Evolutionary conservation across 2,888 invertebrate genomes (phyloP).

Genomic region (Ormyrus pomaceus): DNA sequence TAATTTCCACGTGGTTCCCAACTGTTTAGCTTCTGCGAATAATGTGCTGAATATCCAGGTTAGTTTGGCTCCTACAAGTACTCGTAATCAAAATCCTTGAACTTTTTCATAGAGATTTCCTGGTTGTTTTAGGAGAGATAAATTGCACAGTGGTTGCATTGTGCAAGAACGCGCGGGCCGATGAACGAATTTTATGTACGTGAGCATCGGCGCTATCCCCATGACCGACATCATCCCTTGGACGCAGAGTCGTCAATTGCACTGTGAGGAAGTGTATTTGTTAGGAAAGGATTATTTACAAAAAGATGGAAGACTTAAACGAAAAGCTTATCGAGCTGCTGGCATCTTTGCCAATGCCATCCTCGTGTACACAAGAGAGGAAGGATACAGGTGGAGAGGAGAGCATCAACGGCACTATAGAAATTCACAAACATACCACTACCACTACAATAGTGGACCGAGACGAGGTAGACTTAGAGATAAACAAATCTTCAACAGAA

Average conservation of each 20-base stretch:
- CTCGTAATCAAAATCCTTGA: no score
- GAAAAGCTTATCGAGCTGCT: constrained; percentile 67
- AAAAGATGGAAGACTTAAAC: constrained; percentile 68
- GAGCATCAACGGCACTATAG: constrained; percentile 12
- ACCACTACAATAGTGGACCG: neutral
- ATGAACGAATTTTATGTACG: neutral
- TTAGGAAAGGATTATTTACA: constrained; percentile 55
- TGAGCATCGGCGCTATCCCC: neutral
- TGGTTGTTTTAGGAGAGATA: no score
- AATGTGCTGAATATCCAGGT: no score
- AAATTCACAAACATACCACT: constrained; percentile 22
- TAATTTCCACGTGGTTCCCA: no score
- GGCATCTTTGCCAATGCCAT: constrained; percentile 60
- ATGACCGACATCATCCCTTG: constrained; percentile 6
- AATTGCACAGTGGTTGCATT: no score
- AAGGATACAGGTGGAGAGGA: neutral
- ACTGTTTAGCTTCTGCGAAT: no score
- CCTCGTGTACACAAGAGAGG: neutral
- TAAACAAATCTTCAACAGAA: neutral
- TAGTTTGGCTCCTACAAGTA: no score
- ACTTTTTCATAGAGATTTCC: no score
- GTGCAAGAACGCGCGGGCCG: neutral
- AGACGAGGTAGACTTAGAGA: constrained; percentile 9
- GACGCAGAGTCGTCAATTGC: neutral
- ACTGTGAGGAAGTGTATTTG: constrained; percentile 2